Base-by-base conservation (phyloP, 1,140 invertebrate genomes). In the Vollenhovia emeryi region DNA sequence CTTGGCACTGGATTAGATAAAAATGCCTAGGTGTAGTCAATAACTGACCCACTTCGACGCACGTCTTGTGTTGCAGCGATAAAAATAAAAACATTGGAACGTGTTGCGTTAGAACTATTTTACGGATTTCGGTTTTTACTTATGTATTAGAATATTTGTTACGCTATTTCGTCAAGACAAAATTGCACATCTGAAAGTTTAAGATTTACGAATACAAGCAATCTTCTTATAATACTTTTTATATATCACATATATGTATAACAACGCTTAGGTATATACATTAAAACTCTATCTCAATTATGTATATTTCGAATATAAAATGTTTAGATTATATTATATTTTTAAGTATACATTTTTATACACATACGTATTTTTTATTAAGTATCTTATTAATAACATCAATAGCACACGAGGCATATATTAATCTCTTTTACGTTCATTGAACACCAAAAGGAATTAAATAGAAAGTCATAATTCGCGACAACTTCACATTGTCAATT, bases 11-110 rank as follows among this genome's bases (percentile, higher is more conserved):
- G 30, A 69, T 87, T 59, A 88, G 66, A 57, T 62, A 48, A 73
- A 71, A 73, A 71, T 59, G 40, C 40, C 7, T 33, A 85, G 45
- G 3, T 74, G 57, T 71, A 88, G 74, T 50, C 21, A 79, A 80
- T 27, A 80, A 15, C 13, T 80, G 50, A 82, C 50, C 66, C 30
- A 82, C n/a, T 82, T 73, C n/a, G 18, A 71, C 50, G 15, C 0
- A 6, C 18, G 40, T 18, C 21, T 50, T 59, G 21, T 57, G 2
- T 50, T 6, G 24, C 13, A 71, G 18, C n/a, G 7, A 59, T 82
- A 57, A 57, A 30, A 18, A 66, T 59, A 13, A 66, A 13, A 50
- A 15, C 15, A 21, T 62, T 45, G 8, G 7, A 33, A 27, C 33
- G 3, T 33, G n/a, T 55, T 40, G 1, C 45, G 13, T 43, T n/a